These are phyloP conservation scores for Larimichthys polyactis DNA, from an alignment of 2,113 vertebrate species.

Conservation along the genomic window DNA sequence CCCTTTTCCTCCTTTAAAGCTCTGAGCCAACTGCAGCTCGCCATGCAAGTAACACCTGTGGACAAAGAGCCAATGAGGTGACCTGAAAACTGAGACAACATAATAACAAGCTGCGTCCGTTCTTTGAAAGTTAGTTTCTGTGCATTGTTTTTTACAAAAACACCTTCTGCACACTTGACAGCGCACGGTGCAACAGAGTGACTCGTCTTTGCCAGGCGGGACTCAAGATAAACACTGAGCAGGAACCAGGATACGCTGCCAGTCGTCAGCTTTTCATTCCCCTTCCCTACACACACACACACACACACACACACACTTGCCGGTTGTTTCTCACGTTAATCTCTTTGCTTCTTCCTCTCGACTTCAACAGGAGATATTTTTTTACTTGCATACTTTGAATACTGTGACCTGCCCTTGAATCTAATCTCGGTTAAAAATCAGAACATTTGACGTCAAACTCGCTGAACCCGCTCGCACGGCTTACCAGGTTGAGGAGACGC, in stretches of 20 bases:
- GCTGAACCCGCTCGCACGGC: conserved; percentile 39
- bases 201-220: not conserved
- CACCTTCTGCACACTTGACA: not conserved
- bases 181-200: not conserved
- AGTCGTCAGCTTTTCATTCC: conserved; percentile 1
- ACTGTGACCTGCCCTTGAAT: not conserved
- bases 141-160: too few relatives aligned
- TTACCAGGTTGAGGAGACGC: conserved; percentile 97
- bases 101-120: not conserved
- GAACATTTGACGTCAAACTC: too few relatives aligned
- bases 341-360: not conserved
- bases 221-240: conserved; percentile 63
- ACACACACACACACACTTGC: not conserved
- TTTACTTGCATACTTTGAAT: conserved; percentile 3
- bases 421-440: not conserved
- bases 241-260: conserved; percentile 77
- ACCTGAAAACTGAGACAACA: conserved; percentile 6
- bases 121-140: not conserved
- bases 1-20: conserved; percentile 24
- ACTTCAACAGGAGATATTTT: not conserved
- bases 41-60: conserved; percentile 50
- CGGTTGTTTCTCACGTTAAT: not conserved
- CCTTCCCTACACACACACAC: not conserved
- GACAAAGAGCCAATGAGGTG: conserved; percentile 43
- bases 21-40: conserved; percentile 38